phyloP scores from a whole-genome alignment of 64 coral and sea anemone genomes.

The Stylophora pistillata region DNA sequence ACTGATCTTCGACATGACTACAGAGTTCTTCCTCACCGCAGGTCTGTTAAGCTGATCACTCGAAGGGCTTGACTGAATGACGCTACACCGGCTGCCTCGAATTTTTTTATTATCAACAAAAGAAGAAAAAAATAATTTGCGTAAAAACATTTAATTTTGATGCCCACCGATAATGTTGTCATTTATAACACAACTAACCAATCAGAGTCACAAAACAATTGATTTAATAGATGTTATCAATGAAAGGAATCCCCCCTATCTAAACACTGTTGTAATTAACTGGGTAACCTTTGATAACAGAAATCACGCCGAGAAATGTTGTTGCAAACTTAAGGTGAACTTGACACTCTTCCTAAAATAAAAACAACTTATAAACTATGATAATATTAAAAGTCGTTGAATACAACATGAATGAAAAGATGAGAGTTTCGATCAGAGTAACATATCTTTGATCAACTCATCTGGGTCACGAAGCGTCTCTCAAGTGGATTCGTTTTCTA shows the following conservation, averaged over 20 bases:
- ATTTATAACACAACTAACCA: neutral
- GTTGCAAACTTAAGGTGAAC: neutral
- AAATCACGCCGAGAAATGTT: slow-evolving; percentile 14
- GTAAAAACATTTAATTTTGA: neutral
- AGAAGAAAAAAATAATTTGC: neutral
- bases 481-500: neutral
- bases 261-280: neutral
- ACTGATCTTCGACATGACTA: slow-evolving; percentile 36
- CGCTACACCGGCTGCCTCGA: neutral
- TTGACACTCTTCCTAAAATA: neutral
- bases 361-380: too few species aligned
- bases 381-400: too few species aligned
- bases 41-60: neutral
- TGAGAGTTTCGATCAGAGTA: neutral
- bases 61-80: slow-evolving; percentile 4
- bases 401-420: neutral
- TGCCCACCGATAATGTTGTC: slow-evolving; percentile 2
- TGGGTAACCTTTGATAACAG: neutral
- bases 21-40: slow-evolving; percentile 12
- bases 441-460: neutral
- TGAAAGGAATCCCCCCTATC: slow-evolving; percentile 2
- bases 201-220: neutral
- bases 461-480: slow-evolving; percentile 3
- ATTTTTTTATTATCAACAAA: slow-evolving; percentile 2
- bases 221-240: slow-evolving; percentile 4